Base-by-base conservation (phyloP, 2,888 invertebrate species). In the Adelognathus sp. region DNA sequence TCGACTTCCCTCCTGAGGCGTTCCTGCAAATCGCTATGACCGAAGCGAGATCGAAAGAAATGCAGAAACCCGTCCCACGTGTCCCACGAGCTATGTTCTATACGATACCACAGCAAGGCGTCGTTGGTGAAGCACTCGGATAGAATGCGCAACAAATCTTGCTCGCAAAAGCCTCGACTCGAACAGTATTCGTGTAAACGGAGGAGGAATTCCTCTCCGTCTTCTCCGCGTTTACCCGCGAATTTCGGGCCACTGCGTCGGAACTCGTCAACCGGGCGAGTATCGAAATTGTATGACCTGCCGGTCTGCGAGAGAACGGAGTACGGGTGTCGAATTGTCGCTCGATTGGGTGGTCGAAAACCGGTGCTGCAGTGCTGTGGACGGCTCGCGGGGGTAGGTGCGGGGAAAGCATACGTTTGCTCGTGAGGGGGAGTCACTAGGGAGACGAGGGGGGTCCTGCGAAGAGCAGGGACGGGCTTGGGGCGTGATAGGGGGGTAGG, bases 131-230 rank as follows among this genome's bases (percentile, higher is more conserved):
- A 64, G 0, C 56, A 16, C 3, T 72, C 72, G 0, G 72, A 27
- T 0, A 72, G 24, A 0, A 56, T 14, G 5, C 72, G 21, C 3
- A 63, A 31, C 0, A 72, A 5, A 1, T 71, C 63, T 11, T 56
- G 56, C 36, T 64, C 64, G 0, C 33, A 27, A 3, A 29, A 58
- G 0, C 29, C 50, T 0, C 50, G 46, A 1, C 66, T 50, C 7
- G 46, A 9, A 0, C 36, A 16, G n/a, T 75, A 67, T 1, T 75
- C 74, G 27, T 75, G 41, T 0, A 75, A 24, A 0, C 61, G 60
- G 1, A 29, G 31, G 21, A 67, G 67, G 9, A 33, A 75, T 3
- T 67, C 67, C 33, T 60, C 61, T 0, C 27, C 74, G 11, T 67
- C 52, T 5, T 61, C 60, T 1, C 31, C 46, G 0, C 60, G 67